Conservation (phyloP, 2,888 invertebrate species). For the Sepioteuthis lessoniana region DNA sequence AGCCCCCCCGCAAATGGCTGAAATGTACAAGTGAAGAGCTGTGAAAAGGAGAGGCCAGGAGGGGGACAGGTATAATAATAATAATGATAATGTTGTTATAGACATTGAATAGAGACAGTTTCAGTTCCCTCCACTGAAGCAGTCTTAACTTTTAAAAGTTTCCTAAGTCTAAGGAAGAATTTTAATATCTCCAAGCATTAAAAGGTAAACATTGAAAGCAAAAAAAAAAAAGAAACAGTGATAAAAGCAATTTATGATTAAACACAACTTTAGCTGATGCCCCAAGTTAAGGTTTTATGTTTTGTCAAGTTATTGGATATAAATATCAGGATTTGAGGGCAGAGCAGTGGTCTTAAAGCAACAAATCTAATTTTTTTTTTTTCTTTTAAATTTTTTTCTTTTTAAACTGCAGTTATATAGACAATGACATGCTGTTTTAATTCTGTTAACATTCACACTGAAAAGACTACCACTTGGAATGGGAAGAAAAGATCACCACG, state of each 20-base stretch:
- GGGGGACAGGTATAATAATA: not conserved
- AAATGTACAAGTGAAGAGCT: not conserved
- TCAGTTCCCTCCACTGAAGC: not conserved
- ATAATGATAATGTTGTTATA: not conserved
- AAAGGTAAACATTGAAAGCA: conserved; percentile 42
- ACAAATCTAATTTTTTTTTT: not conserved
- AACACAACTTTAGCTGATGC: conserved; percentile 44
- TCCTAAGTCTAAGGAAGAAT: not conserved
- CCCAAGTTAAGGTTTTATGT: not conserved
- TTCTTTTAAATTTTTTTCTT: not conserved
- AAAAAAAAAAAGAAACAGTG: conserved; percentile 45
- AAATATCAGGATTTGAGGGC: conserved; percentile 39
- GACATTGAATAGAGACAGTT: not conserved
- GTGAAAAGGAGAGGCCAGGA: not conserved
- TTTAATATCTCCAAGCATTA: conserved; percentile 35
- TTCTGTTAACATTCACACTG: conserved; percentile 46
- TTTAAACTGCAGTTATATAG: conserved; percentile 44
- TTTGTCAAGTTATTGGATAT: conserved; percentile 42
- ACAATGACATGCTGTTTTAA: conserved; percentile 46
- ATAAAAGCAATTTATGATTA: conserved; percentile 46
- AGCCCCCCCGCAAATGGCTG: not conserved
- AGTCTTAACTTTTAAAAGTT: not conserved
- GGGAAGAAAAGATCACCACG: conserved; percentile 49
- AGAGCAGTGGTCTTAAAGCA: conserved; percentile 42
- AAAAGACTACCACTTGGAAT: conserved; percentile 49